These are phyloP conservation scores for Drosophila repleta DNA, from an alignment of 1,140 invertebrate species.

Conservation along the genomic window DNA sequence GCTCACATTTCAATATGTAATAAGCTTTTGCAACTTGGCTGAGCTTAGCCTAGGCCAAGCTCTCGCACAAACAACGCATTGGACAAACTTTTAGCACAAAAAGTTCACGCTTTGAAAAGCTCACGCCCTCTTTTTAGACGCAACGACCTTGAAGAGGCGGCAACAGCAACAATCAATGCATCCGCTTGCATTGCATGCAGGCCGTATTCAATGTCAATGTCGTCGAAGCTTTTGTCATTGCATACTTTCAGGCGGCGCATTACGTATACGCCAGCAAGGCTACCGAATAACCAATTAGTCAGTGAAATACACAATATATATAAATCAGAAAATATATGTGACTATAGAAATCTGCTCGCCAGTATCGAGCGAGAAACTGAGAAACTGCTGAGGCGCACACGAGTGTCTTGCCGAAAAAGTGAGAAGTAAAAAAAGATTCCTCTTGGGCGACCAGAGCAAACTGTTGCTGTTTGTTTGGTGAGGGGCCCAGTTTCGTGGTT, in stretches of 20 bases:
- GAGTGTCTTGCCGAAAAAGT: slow-evolving; percentile 36
- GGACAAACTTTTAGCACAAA: neutral
- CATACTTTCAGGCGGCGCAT: slow-evolving; percentile 66
- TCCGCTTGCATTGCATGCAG: slow-evolving; percentile 30
- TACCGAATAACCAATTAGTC: slow-evolving; percentile 13
- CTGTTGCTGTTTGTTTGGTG: slow-evolving; percentile 65
- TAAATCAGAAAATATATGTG: slow-evolving; percentile 5
- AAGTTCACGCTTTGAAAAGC: slow-evolving; percentile 29
- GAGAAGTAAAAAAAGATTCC: slow-evolving; percentile 32
- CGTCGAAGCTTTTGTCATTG: slow-evolving; percentile 42
- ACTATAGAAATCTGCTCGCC: neutral
- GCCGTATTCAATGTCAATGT: slow-evolving; percentile 70
- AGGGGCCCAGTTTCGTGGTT: slow-evolving; percentile 63
- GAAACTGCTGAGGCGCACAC: slow-evolving; percentile 1
- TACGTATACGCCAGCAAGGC: slow-evolving; percentile 56
- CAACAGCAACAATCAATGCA: slow-evolving; percentile 68
- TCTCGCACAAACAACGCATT: neutral
- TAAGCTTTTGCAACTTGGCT: slow-evolving; percentile 4
- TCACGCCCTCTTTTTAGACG: slow-evolving; percentile 18
- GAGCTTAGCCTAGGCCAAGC: slow-evolving; percentile 5
- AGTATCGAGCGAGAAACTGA: slow-evolving; percentile 2
- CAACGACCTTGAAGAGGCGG: slow-evolving; percentile 52
- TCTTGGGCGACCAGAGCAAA: slow-evolving; percentile 53
- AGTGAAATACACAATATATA: slow-evolving; percentile 33
- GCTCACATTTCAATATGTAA: too few relatives aligned